phyloP scores from a whole-genome alignment of 1,140 invertebrate genomes.

The Drosophila rhopaloa region DNA sequence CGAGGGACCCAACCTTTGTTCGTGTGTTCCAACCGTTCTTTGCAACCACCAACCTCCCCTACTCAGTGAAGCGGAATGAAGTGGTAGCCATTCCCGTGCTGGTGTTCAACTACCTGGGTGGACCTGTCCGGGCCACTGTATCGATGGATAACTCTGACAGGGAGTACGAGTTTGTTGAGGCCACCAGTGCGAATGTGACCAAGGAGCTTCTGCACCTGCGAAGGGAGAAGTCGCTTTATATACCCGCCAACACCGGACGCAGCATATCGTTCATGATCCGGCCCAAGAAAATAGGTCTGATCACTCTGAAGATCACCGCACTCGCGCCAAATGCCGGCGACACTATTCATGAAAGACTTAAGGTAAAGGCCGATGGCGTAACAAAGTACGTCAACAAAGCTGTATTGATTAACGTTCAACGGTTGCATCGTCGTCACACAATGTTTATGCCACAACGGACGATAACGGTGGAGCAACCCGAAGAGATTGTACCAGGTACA shows the following conservation, averaged over 20 bases:
- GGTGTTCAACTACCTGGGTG: slow-evolving; percentile 85
- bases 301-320: slow-evolving; percentile 91
- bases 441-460: slow-evolving; percentile 82
- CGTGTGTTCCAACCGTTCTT: slow-evolving; percentile 95
- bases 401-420: slow-evolving; percentile 89
- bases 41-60: slow-evolving; percentile 91
- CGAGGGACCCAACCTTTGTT: slow-evolving; percentile 89
- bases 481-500: slow-evolving; percentile 89
- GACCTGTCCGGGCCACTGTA: slow-evolving; percentile 91
- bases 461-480: slow-evolving; percentile 88
- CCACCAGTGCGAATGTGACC: slow-evolving; percentile 85
- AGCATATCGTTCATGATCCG: slow-evolving; percentile 93
- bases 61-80: slow-evolving; percentile 91
- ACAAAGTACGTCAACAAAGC: slow-evolving; percentile 91
- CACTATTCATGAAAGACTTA: slow-evolving; percentile 88
- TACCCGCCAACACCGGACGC: slow-evolving; percentile 88
- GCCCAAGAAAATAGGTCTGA: slow-evolving; percentile 90
- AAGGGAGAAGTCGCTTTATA: slow-evolving; percentile 84
- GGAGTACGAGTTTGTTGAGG: slow-evolving; percentile 91
- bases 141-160: slow-evolving; percentile 92
- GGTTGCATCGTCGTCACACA: neutral
- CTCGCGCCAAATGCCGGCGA: slow-evolving; percentile 88
- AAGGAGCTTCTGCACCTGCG: slow-evolving; percentile 87
- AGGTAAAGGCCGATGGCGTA: slow-evolving; percentile 92
- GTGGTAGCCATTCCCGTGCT: slow-evolving; percentile 74